Conservation (phyloP, 2,797 vertebrate genomes). For the Hylomyscus alleni region DNA sequence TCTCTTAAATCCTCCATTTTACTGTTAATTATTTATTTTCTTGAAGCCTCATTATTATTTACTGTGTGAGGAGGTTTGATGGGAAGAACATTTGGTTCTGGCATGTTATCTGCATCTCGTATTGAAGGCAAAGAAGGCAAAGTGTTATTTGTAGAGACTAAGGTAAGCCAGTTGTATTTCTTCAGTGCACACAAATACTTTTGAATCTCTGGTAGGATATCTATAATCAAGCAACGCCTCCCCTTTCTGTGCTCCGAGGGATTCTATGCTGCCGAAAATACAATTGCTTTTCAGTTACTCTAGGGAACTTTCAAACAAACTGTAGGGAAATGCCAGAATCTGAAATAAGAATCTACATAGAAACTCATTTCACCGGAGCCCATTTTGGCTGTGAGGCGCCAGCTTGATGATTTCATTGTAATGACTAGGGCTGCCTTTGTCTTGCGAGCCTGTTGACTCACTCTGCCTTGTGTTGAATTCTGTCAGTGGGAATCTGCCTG, state of each 20-base stretch:
- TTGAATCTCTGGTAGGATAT: slow-evolving; percentile 71
- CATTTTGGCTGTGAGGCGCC: slow-evolving; percentile 65
- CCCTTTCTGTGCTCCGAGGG: slow-evolving; percentile 70
- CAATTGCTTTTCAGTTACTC: slow-evolving; percentile 80
- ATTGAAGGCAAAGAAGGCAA: slow-evolving; percentile 48
- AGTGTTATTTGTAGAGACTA: slow-evolving; percentile 64
- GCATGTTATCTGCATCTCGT: slow-evolving; percentile 59
- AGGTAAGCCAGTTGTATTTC: slow-evolving; percentile 69
- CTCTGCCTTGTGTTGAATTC: slow-evolving; percentile 62
- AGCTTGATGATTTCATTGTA: slow-evolving; percentile 61
- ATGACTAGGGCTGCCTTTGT: slow-evolving; percentile 74
- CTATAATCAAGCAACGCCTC: slow-evolving; percentile 73
- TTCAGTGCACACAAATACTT: slow-evolving; percentile 72
- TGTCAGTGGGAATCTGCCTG: slow-evolving; percentile 61
- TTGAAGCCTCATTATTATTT: slow-evolving; percentile 36
- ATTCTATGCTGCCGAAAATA: slow-evolving; percentile 75
- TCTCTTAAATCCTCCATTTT: neutral
- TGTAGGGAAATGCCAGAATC: slow-evolving; percentile 73
- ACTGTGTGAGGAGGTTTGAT: slow-evolving; percentile 31
- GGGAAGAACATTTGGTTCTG: slow-evolving; percentile 43
- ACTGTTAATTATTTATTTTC: slow-evolving; percentile 21
- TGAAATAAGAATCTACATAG: slow-evolving; percentile 73
- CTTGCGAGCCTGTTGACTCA: slow-evolving; percentile 66
- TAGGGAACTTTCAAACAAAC: slow-evolving; percentile 80
- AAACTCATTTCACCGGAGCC: slow-evolving; percentile 73